Base-by-base conservation (phyloP, 2,113 vertebrate species). In the Penelope pileata region DNA sequence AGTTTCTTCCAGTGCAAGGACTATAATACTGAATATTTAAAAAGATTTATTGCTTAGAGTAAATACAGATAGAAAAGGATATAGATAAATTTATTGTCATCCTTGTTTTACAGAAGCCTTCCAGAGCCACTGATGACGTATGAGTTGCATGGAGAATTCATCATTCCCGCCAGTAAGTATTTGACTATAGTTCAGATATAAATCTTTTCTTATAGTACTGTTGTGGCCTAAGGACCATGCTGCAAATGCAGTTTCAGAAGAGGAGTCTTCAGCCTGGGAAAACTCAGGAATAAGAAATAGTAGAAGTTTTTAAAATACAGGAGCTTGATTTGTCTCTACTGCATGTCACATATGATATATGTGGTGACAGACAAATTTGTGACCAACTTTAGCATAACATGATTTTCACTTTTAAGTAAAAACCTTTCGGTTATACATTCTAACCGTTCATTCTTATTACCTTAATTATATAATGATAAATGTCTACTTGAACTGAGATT, bases 121-220 rank as follows among this genome's bases (percentile, higher is more conserved):
- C 99, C 99, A 48, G 99, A 99, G 93, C 99, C 99, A 6, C 96
- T 99, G 96, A 99, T 99, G 99, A 99, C 99, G 50, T 99, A 99
- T 3, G 98, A 98, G 90, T 97, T 99, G 93, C 99, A 99, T 50
- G 99, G 98, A 97, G 98, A 99, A 87, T 99, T 99, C 98, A 99
- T 99, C 95, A 66, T 98, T 95, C 99, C 98, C 88, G 99, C 98
- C 80, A 99, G 99, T 99, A 98, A 99, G 97, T 98, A 96, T 89
- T 63, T 63, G 16, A 73, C 30, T 64, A 21, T 59, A 66, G 62
- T 83, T 95, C 27, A 77, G 73, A 83, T 66, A 79, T 59, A 88
- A 87, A 40, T 75, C 29, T 87, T 86, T 90, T 88, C 11, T 62
- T 74, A 21, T 17, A 62, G 48, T 80, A 10, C 56, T 74, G 4